Evolutionary conservation across 1,140 invertebrate species (phyloP), one percentile per base, ranked within the genome.

Genomic region (Drosophila kepulauana): DNA sequence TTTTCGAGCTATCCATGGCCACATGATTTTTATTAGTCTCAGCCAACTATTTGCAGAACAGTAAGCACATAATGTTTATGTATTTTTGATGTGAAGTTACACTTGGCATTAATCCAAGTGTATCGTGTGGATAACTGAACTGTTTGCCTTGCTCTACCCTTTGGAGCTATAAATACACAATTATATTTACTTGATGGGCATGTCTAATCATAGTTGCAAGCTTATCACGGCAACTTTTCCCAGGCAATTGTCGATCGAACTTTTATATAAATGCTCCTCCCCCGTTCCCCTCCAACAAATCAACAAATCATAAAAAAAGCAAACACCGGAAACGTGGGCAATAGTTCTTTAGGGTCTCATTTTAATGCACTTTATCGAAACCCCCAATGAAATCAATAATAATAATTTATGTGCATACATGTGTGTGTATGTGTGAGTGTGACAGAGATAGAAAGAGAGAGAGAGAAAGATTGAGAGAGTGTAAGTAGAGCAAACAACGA

Each of bases 251-350:
- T 51, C 66, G 66, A 75, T 48, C 76, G 66, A 87, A 70, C 73
- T 85, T 65, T 72, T 79, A 79, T 82, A 82, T 28, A 46, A 68
- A 54, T 20, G 8, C 35, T 38, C 7, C 35, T 3, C 35, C 33
- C 30, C 3, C 30, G 30, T 4, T 25, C 20, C 20, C 20, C 20
- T 25, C 20, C 20, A 25, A 25, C 20, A 25, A 25, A 25, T 25
- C 20, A 25, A 56, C 8, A 38, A 38, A 33, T 33, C 5, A 6
- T 41, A 20, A 28, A 25, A 30, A 73, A 74, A 70, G 73, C 66
- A 82, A 66, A 87, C 63, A 88, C 80, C 84, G 80, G 82, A 88
- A 87, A 88, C 77, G 84, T 87, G 79, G 78, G 84, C 73, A 88
- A 82, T 86, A 79, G 65, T 78, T 78, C 64, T 33, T 71, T 81